Evolutionary conservation across 2,113 vertebrate genomes (phyloP), one percentile per base, ranked within the genome.

Genomic region (Carlito syrichta): DNA sequence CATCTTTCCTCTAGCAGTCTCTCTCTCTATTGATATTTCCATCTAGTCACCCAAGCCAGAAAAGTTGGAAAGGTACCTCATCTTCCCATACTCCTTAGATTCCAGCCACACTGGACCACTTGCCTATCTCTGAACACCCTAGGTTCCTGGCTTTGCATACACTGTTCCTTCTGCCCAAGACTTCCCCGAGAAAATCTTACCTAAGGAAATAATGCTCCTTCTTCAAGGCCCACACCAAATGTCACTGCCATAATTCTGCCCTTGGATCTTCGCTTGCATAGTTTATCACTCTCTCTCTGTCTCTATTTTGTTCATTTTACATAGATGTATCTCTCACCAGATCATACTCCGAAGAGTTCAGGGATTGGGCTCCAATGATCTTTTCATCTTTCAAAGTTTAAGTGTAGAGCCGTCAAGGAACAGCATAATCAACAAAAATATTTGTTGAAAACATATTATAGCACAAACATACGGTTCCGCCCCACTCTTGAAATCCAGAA

Each of bases 1-100:
- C 68, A 86, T 81, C 77, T 69, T 83, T 92, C 82, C 69, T 97
- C 50, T 78, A 83, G 9, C 30, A 93, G 25, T 78, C 68, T 84
- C 38, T 90, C 74, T 84, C 3, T 50, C 30, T 48, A 35, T 35
- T 52, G 77, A 23, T 93, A 74, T 82, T 79, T 48, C 91, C 56
- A 83, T 54, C 66, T 40, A 74, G 85, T 88, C 84, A 73, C 60
- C 79, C 86, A 89, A 52, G 32, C 32, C 56, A 20, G 66, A 78
- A 89, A 94, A 50, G 25, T 27, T 74, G 58, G 50, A 86, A 63
- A 43, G 35, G 38, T 16, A 20, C 23, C 52, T 74, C 66, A 50
- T 30, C 56, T 91, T 79, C 23, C 56, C 7, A 8, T 17, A 19
- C 50, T 45, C 50, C 40, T 89, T 68, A 48, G 54, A 83, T 63